Evolutionary conservation across 2,797 vertebrate species (phyloP), one percentile per base, ranked within the genome.

Genomic region (Oryzias sinensis): DNA sequence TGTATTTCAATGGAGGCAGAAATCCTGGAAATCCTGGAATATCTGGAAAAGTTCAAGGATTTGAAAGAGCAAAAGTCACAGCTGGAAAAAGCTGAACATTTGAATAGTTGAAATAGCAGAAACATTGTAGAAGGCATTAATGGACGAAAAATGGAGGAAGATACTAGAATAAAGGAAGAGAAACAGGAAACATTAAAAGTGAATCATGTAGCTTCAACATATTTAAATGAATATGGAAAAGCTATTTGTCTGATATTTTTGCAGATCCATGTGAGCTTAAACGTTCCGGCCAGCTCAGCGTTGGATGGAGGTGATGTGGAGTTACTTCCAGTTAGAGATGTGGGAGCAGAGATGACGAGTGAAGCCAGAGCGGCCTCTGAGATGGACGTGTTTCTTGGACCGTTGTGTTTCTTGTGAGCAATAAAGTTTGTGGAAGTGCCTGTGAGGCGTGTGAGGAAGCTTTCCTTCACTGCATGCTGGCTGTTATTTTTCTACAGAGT

Each of bases 321-420:
- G 46, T 65, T 90, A 42, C 89, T 93, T 77, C 92, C 92, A 55
- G 63, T 93, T 59, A 77, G 89, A 81, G 89, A 89, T 53, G 8
- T 92, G 43, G 77, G 72, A 20, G n/a, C 87, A 29, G 70, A 84
- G 48, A 64, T 33, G 2, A 59, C 4, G 20, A 62, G 18, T 1
- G 25, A 46, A 14, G 68, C 51, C 11, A 57, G 14, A 13, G 37
- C 43, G 2, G n/a, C 63, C 51, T 16, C 53, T 15, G 80, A 82
- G 14, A 45, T 83, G 15, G 51, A 25, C 5, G 75, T 78, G 27
- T 42, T 72, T 20, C 49, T 92, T 43, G 91, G 91, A 59, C 86
- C 88, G 5, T 47, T 93, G 56, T 93, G 92, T 64, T 93, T 93
- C 71, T 86, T 92, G 81, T 93, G 89, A 91, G 57, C n/a, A 24